These are phyloP conservation scores for Drosophila pseudoobscura DNA, from an alignment of 1,140 invertebrate species.

Conservation along the genomic window DNA sequence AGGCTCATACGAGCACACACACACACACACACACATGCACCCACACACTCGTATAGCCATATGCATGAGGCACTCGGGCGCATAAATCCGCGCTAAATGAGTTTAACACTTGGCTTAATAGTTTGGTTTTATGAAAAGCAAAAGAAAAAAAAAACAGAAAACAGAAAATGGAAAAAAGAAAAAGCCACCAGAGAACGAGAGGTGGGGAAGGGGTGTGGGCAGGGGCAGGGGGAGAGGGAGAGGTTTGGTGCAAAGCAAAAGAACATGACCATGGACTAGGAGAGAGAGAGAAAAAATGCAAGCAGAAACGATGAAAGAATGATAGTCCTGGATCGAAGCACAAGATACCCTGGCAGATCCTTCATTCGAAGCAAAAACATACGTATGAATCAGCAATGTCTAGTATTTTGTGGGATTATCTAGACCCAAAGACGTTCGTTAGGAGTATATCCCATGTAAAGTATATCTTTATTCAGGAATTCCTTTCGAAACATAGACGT, in stretches of 20 bases:
- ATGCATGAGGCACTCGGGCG: slow-evolving; percentile 70
- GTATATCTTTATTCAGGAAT: too few relatives aligned
- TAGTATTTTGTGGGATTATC: too few relatives aligned
- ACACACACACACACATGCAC: slow-evolving; percentile 7
- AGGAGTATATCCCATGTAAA: too few relatives aligned
- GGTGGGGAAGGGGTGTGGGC: not conserved
- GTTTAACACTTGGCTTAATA: slow-evolving; percentile 82
- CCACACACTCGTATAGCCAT: slow-evolving; percentile 17
- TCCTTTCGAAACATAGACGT: too few relatives aligned
- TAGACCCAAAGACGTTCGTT: too few relatives aligned
- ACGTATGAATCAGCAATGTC: too few relatives aligned
- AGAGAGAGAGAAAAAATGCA: slow-evolving; percentile 16
- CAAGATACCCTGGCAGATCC: not conserved
- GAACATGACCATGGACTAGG: slow-evolving; percentile 49
- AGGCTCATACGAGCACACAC: slow-evolving; percentile 14
- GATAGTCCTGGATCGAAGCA: too few relatives aligned
- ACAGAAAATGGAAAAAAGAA: slow-evolving; percentile 22
- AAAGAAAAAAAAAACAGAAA: slow-evolving; percentile 49
- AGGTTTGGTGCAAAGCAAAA: slow-evolving; percentile 9
- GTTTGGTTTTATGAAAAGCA: slow-evolving; percentile 81
- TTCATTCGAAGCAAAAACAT: slow-evolving; percentile 18
- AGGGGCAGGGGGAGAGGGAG: not conserved
- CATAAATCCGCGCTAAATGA: slow-evolving; percentile 82
- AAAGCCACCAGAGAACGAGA: slow-evolving; percentile 27
- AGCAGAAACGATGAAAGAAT: slow-evolving; percentile 14